These are phyloP conservation scores for Eupithecia vulgata DNA, from an alignment of 2,888 invertebrate genomes.

Conservation along the genomic window DNA sequence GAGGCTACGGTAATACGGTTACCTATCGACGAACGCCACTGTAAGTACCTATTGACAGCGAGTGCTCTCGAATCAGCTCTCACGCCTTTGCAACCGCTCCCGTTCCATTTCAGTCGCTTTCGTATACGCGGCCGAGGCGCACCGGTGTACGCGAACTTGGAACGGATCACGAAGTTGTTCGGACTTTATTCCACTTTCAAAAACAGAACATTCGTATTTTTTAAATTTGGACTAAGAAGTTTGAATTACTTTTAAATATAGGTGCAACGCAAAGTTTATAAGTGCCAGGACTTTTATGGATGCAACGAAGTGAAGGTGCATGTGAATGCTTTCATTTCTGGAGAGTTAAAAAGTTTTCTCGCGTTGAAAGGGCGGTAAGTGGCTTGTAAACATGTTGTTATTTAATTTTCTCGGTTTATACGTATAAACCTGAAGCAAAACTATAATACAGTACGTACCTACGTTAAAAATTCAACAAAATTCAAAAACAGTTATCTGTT, in stretches of 20 bases:
- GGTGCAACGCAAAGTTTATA: not conserved
- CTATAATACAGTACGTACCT: no score
- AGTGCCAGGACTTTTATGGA: not conserved
- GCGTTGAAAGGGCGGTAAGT: not conserved
- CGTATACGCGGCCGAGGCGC: slow-evolving; percentile 35
- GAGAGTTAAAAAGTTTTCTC: slow-evolving; percentile 1
- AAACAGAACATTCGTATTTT: not conserved
- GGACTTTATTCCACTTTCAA: not conserved
- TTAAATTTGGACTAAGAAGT: not conserved
- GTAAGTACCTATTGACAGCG: not conserved
- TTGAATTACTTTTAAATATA: not conserved
- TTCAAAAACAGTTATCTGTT: no score
- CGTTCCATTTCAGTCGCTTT: slow-evolving; percentile 36
- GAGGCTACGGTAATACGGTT: no score
- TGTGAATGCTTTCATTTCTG: not conserved
- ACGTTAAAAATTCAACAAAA: no score
- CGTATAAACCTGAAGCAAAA: not conserved
- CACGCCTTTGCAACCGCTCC: not conserved
- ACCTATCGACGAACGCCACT: no score
- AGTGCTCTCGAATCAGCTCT: not conserved
- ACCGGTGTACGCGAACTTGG: slow-evolving; percentile 23
- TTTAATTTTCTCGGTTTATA: not conserved
- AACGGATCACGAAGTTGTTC: not conserved
- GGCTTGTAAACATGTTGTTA: not conserved
- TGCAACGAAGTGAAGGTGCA: not conserved